Base-by-base conservation (phyloP, 2,797 vertebrate species). In the Champsocephalus esox region DNA sequence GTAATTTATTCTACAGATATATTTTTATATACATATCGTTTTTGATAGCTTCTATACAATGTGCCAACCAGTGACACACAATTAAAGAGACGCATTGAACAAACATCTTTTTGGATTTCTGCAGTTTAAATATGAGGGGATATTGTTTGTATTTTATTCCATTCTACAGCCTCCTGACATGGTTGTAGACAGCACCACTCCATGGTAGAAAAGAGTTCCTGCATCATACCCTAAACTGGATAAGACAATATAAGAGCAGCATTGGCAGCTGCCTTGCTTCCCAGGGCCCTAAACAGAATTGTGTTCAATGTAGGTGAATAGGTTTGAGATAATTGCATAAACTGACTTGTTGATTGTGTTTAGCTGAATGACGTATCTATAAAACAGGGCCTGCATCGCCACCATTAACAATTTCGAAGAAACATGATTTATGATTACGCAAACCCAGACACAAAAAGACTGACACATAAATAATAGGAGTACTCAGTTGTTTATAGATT, bases 161-260 rank as follows among this genome's bases (percentile, higher is more conserved):
- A 2, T 3, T 55, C 44, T 12, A n/a, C 17, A 10, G 8, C 17
- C 7, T 1, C 45, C 8, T 76, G 41, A 87, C 19, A 16, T 56
- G 45, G 34, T 59, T 87, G 83, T 77, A 79, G 77, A 92, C 81
- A 88, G 86, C 75, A 43, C 85, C 91, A 70, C 83, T 59, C 19
- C 6, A 49, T 77, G 91, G 88, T 57, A 49, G 41, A 86, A 9
- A 68, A 10, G 10, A 51, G 52, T 46, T 75, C 9, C 57, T 83
- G 70, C 86, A 81, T 7, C 32, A 16, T 67, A 9, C 12, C 45
- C 1, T 13, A 57, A 64, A 1, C 12, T 45, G 12, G 28, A 71
- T 59, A 7, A 38, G 8, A 38, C 34, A 66, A 14, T n/a, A n/a
- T 21, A 12, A 13, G 14, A 63, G 7, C 45, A 66, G 34, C 71